Evolutionary conservation across 2,888 invertebrate genomes (phyloP).

Genomic region (Pollenia labialis): DNA sequence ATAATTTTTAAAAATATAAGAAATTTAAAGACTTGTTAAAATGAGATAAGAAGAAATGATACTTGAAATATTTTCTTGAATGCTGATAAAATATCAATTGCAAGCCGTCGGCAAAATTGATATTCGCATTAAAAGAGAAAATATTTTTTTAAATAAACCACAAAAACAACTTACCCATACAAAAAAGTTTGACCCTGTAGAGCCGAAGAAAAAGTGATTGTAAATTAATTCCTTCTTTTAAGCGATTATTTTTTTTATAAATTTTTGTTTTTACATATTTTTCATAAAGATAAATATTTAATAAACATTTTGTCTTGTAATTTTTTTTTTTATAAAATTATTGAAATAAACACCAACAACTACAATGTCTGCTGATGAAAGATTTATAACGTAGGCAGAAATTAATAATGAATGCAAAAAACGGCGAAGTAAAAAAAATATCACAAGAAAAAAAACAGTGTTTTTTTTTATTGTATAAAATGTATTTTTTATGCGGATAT

Average conservation of each 20-base stretch:
- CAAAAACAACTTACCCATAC: constrained; percentile 50
- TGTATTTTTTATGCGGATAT: constrained; percentile 60
- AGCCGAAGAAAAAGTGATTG: constrained; percentile 28
- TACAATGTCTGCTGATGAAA: constrained; percentile 68
- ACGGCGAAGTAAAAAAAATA: constrained; percentile 38
- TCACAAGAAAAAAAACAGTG: constrained; percentile 35
- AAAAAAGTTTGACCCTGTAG: constrained; percentile 6
- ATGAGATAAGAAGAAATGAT: neutral
- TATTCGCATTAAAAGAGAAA: neutral
- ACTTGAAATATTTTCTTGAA: too few species aligned
- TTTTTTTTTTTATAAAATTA: constrained; percentile 38
- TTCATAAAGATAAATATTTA: constrained; percentile 26
- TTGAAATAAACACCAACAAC: constrained; percentile 50
- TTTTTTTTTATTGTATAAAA: constrained; percentile 35
- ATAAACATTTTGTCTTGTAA: constrained; percentile 34
- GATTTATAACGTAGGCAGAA: constrained; percentile 70
- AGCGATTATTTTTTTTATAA: constrained; percentile 9
- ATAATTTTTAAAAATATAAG: too few species aligned
- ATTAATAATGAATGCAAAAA: constrained; percentile 67
- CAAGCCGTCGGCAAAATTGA: constrained; percentile 37
- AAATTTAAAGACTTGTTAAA: neutral
- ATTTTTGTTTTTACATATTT: constrained; percentile 11
- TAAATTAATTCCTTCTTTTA: constrained; percentile 40
- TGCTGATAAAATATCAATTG: too few species aligned
- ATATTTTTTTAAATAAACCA: neutral